phyloP scores from a whole-genome alignment of 1,140 invertebrate genomes.

The Tetraneura akinire region DNA sequence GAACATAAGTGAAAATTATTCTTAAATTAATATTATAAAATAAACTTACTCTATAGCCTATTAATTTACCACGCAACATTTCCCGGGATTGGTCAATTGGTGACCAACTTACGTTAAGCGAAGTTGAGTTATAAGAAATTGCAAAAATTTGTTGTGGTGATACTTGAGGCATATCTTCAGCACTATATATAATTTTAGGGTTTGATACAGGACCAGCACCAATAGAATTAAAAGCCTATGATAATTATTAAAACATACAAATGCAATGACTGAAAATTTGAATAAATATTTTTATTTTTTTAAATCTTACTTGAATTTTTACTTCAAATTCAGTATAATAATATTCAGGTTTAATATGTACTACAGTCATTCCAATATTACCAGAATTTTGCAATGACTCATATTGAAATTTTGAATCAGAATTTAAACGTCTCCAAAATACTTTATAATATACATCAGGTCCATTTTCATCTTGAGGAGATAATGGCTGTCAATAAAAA shows the following conservation, averaged over 20 bases:
- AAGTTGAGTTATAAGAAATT: slow-evolving; percentile 82
- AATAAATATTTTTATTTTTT: slow-evolving; percentile 27
- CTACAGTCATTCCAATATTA: slow-evolving; percentile 76
- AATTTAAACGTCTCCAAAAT: slow-evolving; percentile 77
- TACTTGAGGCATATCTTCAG: slow-evolving; percentile 92
- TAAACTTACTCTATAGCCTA: slow-evolving; percentile 78
- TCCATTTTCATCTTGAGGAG: slow-evolving; percentile 78
- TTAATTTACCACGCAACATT: slow-evolving; percentile 82
- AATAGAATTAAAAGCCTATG: slow-evolving; percentile 76
- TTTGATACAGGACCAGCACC: slow-evolving; percentile 83
- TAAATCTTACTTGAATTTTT: slow-evolving; percentile 69
- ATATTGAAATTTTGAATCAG: slow-evolving; percentile 72
- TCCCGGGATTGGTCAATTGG: slow-evolving; percentile 83
- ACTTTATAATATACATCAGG: slow-evolving; percentile 89
- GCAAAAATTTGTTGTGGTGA: slow-evolving; percentile 81
- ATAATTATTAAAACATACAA: too few species aligned
- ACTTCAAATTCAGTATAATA: slow-evolving; percentile 90
- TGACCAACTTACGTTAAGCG: slow-evolving; percentile 89
- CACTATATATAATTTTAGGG: slow-evolving; percentile 78
- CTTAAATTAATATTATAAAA: too few species aligned
- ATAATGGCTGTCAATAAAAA: slow-evolving; percentile 64
- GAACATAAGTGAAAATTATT: too few species aligned
- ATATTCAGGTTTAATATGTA: slow-evolving; percentile 71
- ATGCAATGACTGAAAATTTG: neutral
- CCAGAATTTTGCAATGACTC: slow-evolving; percentile 71